These are phyloP conservation scores for Oncorhynchus gorbuscha DNA, from an alignment of 2,113 vertebrate genomes.

Conservation along the genomic window DNA sequence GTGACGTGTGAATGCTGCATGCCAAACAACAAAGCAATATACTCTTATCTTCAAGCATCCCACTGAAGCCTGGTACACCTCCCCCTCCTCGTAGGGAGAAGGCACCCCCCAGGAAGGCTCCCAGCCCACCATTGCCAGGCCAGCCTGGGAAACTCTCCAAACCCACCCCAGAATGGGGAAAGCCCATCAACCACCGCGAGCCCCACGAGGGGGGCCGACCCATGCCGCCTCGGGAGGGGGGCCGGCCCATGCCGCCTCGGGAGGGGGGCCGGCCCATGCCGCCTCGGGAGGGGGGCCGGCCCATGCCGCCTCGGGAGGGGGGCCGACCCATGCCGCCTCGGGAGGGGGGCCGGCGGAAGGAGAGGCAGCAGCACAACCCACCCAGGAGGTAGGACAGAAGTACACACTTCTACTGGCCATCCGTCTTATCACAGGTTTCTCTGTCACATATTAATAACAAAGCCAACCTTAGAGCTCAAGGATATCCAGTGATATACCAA, in stretches of 20 bases:
- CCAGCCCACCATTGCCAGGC: constrained; percentile 73
- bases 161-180: constrained; percentile 71
- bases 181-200: constrained; percentile 60
- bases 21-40: neutral
- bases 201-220: constrained; percentile 61
- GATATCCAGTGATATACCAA: too few relatives aligned
- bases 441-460: too few relatives aligned
- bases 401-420: too few relatives aligned
- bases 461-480: too few relatives aligned
- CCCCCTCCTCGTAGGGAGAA: constrained; percentile 82
- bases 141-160: constrained; percentile 67
- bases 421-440: too few relatives aligned
- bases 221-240: constrained; percentile 49
- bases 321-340: constrained; percentile 70
- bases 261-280: constrained; percentile 77
- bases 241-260: constrained; percentile 57
- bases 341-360: constrained; percentile 85
- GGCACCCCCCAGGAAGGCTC: constrained; percentile 81
- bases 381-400: constrained; percentile 80
- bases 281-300: constrained; percentile 79
- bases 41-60: constrained; percentile 39
- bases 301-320: constrained; percentile 49
- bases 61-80: constrained; percentile 58
- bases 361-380: constrained; percentile 79
- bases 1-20: constrained; percentile 9